phyloP scores from a whole-genome alignment of 2,888 invertebrate genomes.

The Sminthurinus aureus region DNA sequence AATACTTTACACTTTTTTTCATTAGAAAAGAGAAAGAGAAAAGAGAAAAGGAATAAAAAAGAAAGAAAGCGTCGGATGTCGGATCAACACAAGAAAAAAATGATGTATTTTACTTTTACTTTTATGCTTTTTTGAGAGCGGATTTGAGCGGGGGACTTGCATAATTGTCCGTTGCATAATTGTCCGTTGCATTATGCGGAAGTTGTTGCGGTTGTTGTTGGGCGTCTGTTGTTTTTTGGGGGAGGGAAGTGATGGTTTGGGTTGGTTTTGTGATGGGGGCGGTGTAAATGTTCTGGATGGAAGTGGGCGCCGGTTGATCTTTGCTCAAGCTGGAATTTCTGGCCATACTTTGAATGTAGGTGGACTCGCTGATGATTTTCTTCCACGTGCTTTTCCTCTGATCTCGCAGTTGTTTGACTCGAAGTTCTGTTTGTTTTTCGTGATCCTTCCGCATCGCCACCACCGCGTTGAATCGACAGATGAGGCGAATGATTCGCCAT shows the following conservation, averaged over 20 bases:
- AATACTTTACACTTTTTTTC: too few species aligned
- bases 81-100: too few species aligned
- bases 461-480: constrained; percentile 29
- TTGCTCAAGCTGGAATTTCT: too few species aligned
- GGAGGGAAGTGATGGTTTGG: too few species aligned
- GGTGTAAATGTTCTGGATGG: too few species aligned
- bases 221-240: not conserved
- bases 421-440: not conserved
- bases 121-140: not conserved
- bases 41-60: too few species aligned
- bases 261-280: too few species aligned
- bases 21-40: too few species aligned
- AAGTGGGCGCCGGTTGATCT: too few species aligned
- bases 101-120: not conserved
- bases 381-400: not conserved
- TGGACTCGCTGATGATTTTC: not conserved
- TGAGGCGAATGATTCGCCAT: constrained; percentile 29
- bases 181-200: not conserved
- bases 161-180: not conserved
- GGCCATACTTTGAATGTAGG: not conserved
- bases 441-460: constrained; percentile 11
- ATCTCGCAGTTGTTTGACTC: not conserved
- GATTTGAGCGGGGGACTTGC: not conserved
- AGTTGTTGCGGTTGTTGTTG: not conserved
- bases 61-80: too few species aligned